Base-by-base conservation (phyloP, 2,888 invertebrate genomes). In the Caenorhabditis imperialis region DNA sequence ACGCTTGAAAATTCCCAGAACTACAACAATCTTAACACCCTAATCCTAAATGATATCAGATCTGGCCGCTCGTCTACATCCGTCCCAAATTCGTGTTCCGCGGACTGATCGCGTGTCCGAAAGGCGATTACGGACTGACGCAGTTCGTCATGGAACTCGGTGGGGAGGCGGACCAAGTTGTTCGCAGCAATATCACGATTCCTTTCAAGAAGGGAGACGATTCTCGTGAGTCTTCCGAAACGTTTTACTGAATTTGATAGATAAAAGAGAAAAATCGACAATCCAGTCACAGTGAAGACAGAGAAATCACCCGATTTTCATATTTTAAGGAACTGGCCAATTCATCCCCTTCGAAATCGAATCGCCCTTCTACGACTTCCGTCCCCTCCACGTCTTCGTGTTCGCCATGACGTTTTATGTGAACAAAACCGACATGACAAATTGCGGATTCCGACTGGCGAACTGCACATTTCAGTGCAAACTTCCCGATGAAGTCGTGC, bases 291-390 rank as follows among this genome's bases (percentile, higher is more conserved):
- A n/a, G n/a, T n/a, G n/a, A n/a, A n/a, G n/a, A n/a, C n/a, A n/a
- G n/a, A n/a, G n/a, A n/a, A n/a, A n/a, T n/a, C 40, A 5, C 18
- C 40, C 27, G 14, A 45, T 7, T 3, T n/a, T 1, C n/a, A 1
- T 27, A 2, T 16, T 37, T 45, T 57, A 1, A 30, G 47, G 50
- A 12, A 16, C 38, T 37, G 65, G 65, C 5, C 20, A 22, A 6
- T 65, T 55, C 27, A 25, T 65, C 16, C 55, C 65, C 7, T 65
- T 65, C 57, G 65, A 65, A 55, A 40, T 65, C 7, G 6, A 0
- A 3, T 35, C 65, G 14, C 48, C 50, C 14, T 48, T 57, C 8
- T 65, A 65, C 23, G 10, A 40, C 1, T 65, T 65, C 50, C 65
- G 50, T 18, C 50, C 65, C 8, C 22, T 7, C 10, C 20, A 35